A percentile compares a stretch with the other conserved stretches of the same genome.
Evolutionary conservation across 2,113 vertebrate genomes (phyloP).

Genomic region (Pterocles burchelli): DNA sequence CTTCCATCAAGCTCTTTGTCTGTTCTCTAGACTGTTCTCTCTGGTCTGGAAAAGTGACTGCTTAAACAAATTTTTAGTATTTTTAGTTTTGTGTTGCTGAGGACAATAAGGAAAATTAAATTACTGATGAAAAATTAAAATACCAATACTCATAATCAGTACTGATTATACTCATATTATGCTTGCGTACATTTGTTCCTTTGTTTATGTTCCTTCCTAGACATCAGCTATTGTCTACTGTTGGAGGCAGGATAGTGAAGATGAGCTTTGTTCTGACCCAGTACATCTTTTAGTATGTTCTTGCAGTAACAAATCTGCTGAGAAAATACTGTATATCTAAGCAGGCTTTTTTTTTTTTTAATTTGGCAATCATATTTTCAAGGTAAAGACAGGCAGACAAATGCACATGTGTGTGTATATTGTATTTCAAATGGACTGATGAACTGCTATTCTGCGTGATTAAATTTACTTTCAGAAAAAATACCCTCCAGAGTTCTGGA

Average conservation of each 20-base stretch:
- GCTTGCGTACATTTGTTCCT: background rate
- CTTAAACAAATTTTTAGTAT: background rate
- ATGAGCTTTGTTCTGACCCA: background rate
- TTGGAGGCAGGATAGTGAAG: background rate
- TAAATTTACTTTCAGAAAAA: background rate
- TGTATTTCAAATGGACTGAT: background rate
- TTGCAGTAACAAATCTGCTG: background rate
- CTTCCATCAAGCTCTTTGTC: background rate
- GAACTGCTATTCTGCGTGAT: background rate
- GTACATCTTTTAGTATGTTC: background rate
- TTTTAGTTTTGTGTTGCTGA: background rate
- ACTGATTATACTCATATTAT: background rate
- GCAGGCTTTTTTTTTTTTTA: background rate
- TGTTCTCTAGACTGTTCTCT: background rate
- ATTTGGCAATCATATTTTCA: background rate
- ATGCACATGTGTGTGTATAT: background rate
- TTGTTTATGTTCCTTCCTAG: background rate
- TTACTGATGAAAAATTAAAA: background rate
- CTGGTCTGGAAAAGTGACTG: background rate
- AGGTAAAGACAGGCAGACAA: background rate
- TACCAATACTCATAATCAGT: background rate
- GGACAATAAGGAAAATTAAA: background rate
- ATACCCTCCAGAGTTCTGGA: background rate
- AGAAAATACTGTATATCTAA: background rate
- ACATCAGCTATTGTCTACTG: background rate